Conservation (phyloP, 2,113 vertebrate species). For the Echinops telfairi region DNA sequence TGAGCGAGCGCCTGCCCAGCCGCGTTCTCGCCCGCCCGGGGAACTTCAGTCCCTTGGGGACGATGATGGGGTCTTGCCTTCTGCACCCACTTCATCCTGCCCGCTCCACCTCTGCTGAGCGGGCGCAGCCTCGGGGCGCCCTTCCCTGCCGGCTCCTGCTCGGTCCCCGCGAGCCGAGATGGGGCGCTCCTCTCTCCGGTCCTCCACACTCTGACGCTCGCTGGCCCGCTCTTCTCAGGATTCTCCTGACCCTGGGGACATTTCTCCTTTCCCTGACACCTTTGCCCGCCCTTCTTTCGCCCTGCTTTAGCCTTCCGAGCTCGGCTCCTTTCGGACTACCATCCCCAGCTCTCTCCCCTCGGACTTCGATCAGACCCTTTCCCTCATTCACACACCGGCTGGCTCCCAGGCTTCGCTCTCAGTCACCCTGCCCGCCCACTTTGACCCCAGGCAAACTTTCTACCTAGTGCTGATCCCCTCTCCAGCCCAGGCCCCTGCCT, state of each 20-base stretch:
- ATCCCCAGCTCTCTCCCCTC: background rate
- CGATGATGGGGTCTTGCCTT: conserved; percentile 40
- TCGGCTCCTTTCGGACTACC: background rate
- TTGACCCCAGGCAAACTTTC: background rate
- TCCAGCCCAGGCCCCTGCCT: background rate
- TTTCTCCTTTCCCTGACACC: conserved; percentile 12
- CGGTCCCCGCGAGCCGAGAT: background rate
- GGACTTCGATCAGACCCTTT: background rate
- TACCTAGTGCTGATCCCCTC: background rate
- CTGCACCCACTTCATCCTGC: conserved; percentile 29
- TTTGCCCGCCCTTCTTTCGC: background rate
- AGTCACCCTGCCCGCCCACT: background rate
- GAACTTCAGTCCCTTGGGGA: conserved; percentile 51
- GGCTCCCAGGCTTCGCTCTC: background rate
- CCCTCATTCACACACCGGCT: background rate
- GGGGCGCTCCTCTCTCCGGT: conserved; percentile 31
- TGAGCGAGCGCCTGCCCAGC: conserved; percentile 80
- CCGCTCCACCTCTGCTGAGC: conserved; percentile 12
- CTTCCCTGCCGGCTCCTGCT: conserved; percentile 20
- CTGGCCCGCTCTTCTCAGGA: conserved; percentile 25
- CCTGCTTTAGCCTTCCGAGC: background rate
- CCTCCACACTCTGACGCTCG: conserved; percentile 7
- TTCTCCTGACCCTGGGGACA: background rate
- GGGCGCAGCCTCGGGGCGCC: conserved; percentile 6
- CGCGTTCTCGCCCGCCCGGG: conserved; percentile 67